Base-by-base conservation (phyloP, 2,113 vertebrate species). In the Seriola rivoliana region DNA sequence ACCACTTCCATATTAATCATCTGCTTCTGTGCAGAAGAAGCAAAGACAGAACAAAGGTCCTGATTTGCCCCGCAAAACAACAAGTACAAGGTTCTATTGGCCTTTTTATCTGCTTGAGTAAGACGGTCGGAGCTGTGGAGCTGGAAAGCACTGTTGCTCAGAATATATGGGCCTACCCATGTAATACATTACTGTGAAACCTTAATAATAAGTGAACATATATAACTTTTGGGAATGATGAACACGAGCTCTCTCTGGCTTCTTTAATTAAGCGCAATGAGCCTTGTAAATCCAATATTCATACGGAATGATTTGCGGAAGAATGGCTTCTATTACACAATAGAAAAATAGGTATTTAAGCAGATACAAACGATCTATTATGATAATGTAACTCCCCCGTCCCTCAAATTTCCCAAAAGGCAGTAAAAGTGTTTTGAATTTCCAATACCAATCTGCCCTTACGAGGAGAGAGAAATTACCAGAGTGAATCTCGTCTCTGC, bases 331-430 rank as follows among this genome's bases (percentile, higher is more conserved):
- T 57, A 80, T 82, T 78, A 75, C 80, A 91, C 71, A 54, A 76
- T 81, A 78, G 72, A 78, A 87, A 85, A 88, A 91, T 69, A 68
- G 68, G 75, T 89, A 85, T 91, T 89, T 87, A 87, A 85, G 79
- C 70, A 82, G 76, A 88, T 88, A 85, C 81, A 91, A 92, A 92
- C 87, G 44, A 89, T 92, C 86, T 70, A 87, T 91, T 91, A 92
- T 84, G 86, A 92, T 91, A 89, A 92, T 93, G 65, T 78, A 70
- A 81, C 67, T 82, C 85, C 74, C 82, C 76, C 82, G 85, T 79
- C 79, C 80, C 80, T 86, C 44, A 83, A 76, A 85, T 89, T 85
- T 87, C 88, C 88, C 85, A 89, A 85, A 87, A 75, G 87, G 54
- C 40, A n/a, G 11, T 36, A 66, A 76, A 85, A 81, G 80, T 87